Percentiles rank a stretch among this genome's conserved stretches.
Evolutionary conservation across 2,113 vertebrate species (phyloP).

Genomic region (Atlantisia rogersi): DNA sequence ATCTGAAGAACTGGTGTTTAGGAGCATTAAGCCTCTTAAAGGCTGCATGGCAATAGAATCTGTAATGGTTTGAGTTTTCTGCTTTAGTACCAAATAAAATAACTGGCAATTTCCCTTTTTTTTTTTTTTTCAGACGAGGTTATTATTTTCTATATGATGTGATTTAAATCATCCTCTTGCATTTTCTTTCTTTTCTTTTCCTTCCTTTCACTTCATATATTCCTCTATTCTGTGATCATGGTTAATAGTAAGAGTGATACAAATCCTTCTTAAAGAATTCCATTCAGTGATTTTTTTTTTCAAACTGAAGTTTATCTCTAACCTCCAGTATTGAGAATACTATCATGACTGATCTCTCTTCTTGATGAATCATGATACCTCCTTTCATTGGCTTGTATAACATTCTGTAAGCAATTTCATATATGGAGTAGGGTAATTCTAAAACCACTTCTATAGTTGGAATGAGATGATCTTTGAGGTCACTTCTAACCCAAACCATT

Average conservation of each 20-base stretch:
- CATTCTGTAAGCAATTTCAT: background rate
- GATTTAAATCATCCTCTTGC: background rate
- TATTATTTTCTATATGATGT: background rate
- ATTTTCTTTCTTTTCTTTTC: background rate
- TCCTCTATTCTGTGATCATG: background rate
- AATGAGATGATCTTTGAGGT: no score
- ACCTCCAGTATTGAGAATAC: background rate
- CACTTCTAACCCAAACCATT: no score
- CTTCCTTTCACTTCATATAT: background rate
- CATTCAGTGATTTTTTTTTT: background rate
- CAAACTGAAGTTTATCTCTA: background rate
- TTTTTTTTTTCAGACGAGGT: background rate
- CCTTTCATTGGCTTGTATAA: background rate
- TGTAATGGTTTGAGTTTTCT: background rate
- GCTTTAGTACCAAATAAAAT: background rate
- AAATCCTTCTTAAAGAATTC: conserved; percentile 23
- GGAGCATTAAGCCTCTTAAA: conserved; percentile 2
- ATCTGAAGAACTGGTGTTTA: background rate
- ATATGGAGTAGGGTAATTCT: background rate
- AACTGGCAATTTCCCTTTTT: background rate
- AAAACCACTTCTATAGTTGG: background rate
- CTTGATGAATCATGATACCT: background rate
- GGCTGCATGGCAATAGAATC: background rate
- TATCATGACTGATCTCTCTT: background rate
- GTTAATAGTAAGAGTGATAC: background rate